phyloP scores from a whole-genome alignment of 1,140 invertebrate genomes.

The Schlechtendalia chinensis region DNA sequence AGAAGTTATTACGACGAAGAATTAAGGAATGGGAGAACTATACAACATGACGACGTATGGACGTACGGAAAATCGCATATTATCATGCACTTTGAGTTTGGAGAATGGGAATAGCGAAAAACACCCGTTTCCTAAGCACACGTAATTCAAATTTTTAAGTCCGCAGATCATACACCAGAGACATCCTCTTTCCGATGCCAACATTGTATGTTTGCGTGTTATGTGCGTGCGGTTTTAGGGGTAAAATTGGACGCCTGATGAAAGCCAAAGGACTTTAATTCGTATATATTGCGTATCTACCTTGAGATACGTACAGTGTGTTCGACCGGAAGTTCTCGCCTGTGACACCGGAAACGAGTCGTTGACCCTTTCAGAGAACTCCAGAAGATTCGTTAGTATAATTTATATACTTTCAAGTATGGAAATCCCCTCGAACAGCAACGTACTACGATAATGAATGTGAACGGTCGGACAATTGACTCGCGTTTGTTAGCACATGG shows the following conservation, averaged over 20 bases:
- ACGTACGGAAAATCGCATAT: too few relatives aligned
- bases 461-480: too few relatives aligned
- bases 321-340: background rate
- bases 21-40: too few relatives aligned
- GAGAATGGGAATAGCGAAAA: background rate
- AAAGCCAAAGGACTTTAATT: too few relatives aligned
- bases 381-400: constrained; percentile 1
- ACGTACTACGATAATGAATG: too few relatives aligned
- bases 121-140: background rate
- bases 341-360: background rate
- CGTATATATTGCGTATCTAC: background rate
- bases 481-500: too few relatives aligned
- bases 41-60: too few relatives aligned
- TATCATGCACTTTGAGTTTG: too few relatives aligned
- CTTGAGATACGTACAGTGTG: background rate
- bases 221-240: background rate
- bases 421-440: background rate
- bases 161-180: background rate
- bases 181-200: background rate
- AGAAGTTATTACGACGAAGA: background rate
- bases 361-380: background rate
- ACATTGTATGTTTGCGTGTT: background rate
- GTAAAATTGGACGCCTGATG: too few relatives aligned
- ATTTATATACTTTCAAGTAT: constrained; percentile 7
- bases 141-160: background rate